phyloP scores from a whole-genome alignment of 2,113 vertebrate genomes.

The Hypanus sabinus region DNA sequence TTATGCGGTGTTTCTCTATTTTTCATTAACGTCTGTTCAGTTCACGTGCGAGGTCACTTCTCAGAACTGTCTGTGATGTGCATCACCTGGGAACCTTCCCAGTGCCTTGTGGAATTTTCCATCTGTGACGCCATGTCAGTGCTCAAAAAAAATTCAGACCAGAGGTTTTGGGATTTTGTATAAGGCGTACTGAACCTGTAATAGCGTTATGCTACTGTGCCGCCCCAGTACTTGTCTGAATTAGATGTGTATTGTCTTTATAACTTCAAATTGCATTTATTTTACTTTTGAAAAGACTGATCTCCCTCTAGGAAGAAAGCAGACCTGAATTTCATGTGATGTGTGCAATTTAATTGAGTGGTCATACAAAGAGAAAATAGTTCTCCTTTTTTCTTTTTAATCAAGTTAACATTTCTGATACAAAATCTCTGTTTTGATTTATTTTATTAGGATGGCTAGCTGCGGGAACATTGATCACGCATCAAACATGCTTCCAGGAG shows the following conservation, averaged over 20 bases:
- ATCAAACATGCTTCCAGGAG: conserved; percentile 65
- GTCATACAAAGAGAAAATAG: neutral
- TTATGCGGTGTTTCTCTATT: no score
- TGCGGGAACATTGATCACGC: conserved; percentile 76
- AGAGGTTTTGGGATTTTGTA: no score
- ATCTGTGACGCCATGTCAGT: no score
- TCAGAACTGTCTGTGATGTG: no score
- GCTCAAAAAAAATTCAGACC: no score
- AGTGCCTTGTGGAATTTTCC: no score
- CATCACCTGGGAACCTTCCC: no score
- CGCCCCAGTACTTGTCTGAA: neutral
- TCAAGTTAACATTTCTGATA: neutral
- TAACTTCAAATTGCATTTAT: neutral
- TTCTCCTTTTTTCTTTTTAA: neutral
- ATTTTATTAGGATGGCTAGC: conserved; percentile 78
- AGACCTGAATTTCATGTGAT: neutral
- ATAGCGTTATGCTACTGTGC: no score
- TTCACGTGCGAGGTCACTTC: no score
- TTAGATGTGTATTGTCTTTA: neutral
- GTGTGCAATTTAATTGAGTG: neutral
- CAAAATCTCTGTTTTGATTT: neutral
- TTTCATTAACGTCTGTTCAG: no score
- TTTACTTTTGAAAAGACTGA: no score
- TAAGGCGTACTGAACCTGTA: no score
- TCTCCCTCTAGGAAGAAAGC: neutral